phyloP scores from a whole-genome alignment of 53 echinoderm and acorn worm species.

The Paelopatides confundens region DNA sequence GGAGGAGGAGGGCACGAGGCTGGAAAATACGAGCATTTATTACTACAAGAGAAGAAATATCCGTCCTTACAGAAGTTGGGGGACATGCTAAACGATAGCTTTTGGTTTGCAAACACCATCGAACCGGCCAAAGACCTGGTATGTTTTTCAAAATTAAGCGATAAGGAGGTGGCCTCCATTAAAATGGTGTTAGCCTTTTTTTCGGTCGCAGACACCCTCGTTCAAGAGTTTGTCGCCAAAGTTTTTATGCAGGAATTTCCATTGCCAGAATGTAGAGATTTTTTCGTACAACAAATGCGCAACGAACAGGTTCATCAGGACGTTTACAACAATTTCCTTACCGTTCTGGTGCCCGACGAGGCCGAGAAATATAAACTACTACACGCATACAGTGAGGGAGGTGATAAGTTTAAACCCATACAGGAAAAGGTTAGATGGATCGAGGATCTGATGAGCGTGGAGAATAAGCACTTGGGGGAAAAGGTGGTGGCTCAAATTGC shows the following conservation, averaged over 20 bases:
- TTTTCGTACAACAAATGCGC: neutral
- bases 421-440: neutral
- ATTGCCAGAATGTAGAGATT: neutral
- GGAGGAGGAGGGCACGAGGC: neutral
- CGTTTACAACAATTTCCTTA: too few species aligned
- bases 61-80: neutral
- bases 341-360: neutral
- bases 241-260: neutral
- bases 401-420: neutral
- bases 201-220: neutral
- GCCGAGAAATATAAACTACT: neutral
- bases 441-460: neutral
- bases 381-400: too few species aligned
- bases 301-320: too few species aligned
- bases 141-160: neutral
- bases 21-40: neutral
- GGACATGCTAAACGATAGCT: neutral
- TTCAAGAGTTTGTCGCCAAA: neutral
- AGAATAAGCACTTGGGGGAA: neutral
- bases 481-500: too few species aligned
- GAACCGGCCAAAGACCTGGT: neutral
- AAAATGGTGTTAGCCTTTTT: constrained; percentile 1
- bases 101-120: constrained; percentile 1
- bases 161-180: neutral
- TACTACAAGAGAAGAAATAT: neutral